These are phyloP conservation scores for Spheniscus mendiculus DNA, from an alignment of 2,113 vertebrate genomes.

Conservation along the genomic window DNA sequence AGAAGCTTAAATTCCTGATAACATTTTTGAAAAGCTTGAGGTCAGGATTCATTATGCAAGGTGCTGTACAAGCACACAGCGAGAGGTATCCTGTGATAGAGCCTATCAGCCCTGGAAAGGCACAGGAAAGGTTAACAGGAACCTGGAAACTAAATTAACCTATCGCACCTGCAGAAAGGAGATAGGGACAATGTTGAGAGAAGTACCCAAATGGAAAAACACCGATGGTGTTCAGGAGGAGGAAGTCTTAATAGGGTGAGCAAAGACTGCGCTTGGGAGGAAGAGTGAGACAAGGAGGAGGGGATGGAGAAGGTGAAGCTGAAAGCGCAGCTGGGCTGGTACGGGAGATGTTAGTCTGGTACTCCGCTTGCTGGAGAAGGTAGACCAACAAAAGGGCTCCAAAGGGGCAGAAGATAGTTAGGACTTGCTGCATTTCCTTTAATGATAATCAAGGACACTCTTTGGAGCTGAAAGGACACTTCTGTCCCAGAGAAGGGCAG, in stretches of 20 bases:
- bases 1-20: slow-evolving; percentile 20
- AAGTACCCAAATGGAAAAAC: neutral
- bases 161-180: neutral
- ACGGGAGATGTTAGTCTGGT: neutral
- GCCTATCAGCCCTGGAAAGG: slow-evolving; percentile 29
- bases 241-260: neutral
- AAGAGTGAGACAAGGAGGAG: neutral
- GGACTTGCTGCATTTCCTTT: neutral
- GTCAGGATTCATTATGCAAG: slow-evolving; percentile 38
- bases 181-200: slow-evolving; percentile 45
- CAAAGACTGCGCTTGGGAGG: neutral
- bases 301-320: neutral
- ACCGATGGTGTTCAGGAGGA: neutral
- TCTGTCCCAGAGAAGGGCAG: neutral
- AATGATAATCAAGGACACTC: neutral
- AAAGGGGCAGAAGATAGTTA: neutral
- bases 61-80: neutral
- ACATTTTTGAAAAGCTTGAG: slow-evolving; percentile 16
- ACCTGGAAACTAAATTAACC: slow-evolving; percentile 49
- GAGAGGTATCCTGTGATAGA: neutral
- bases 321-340: fast-evolving
- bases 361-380: neutral
- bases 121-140: slow-evolving; percentile 49
- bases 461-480: neutral
- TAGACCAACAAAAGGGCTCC: neutral